Base-by-base conservation (phyloP, 2,113 vertebrate species). In the Petrocephalus zakoni region DNA sequence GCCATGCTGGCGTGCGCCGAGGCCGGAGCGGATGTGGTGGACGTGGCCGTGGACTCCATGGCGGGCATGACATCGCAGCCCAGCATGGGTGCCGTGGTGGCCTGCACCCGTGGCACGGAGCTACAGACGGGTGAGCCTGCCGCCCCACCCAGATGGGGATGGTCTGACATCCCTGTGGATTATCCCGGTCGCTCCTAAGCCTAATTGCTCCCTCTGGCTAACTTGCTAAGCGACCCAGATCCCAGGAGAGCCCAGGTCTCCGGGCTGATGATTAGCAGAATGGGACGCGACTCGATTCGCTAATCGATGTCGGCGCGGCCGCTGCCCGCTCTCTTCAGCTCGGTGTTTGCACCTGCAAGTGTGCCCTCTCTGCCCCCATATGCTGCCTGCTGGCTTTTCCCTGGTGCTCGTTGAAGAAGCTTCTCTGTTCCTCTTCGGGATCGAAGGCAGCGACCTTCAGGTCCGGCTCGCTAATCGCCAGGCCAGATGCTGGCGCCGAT, bases 21-120 rank as follows among this genome's bases (percentile, higher is more conserved):
- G 37, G 96, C 97, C 0, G 98, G 98, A 1, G 97, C 97, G 0
- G 98, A 99, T 3, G 95, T 99, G 0, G 97, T 99, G 82, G 98
- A 99, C 0, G 98, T 99, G 78, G 98, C 97, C 0, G 96, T 97
- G 0, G 98, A 99, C 90, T 96, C 97, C 29, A 99, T 99, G 98
- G 96, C 97, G 0, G 98, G 98, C 1, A 99, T 99, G 97, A 99
- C 98, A 0, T 99, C 98, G 0, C 98, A 99, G 92, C 98, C 98
- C 88, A 99, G 98, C 94, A 99, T 99, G 98, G 98, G 98, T 0
- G 98, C 97, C 61, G 90, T 99, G 5, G 98, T 99, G 89, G 98
- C 97, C 87, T 99, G 97, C 85, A 89, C 97, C 87, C 96, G 96
- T 22, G 96, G 97, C 42, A 98, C 97, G 0, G 91, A 96, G 13